Evolutionary conservation across 1,140 invertebrate genomes (phyloP).

Genomic region (Ridgeia piscesae): DNA sequence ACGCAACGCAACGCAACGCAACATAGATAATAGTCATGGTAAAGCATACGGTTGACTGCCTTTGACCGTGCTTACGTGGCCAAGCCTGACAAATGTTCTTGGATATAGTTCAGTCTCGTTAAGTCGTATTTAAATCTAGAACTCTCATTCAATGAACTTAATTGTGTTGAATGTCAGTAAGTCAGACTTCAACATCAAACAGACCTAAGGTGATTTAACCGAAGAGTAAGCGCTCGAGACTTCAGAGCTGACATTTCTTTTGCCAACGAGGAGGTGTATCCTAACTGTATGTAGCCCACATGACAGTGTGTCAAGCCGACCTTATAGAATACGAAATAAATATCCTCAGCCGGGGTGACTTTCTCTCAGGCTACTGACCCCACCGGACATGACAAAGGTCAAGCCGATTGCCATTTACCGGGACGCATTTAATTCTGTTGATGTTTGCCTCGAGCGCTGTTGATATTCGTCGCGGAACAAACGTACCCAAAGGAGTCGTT

Average conservation of each 20-base stretch:
- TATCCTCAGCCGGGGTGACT: not conserved
- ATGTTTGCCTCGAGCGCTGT: not conserved
- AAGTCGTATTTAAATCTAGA: no score
- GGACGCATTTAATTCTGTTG: not conserved
- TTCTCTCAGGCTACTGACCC: not conserved
- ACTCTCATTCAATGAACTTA: no score
- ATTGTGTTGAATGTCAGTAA: no score
- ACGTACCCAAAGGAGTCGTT: not conserved
- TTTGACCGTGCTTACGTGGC: no score
- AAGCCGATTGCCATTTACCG: not conserved
- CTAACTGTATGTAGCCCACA: not conserved
- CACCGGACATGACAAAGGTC: not conserved
- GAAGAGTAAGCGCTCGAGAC: no score
- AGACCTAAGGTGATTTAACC: no score
- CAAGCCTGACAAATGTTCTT: no score
- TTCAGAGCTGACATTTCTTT: not conserved
- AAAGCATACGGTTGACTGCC: no score
- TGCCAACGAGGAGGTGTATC: not conserved
- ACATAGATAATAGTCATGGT: no score
- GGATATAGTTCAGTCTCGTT: no score
- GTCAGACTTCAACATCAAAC: no score
- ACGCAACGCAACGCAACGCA: no score
- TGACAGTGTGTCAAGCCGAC: not conserved
- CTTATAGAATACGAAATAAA: not conserved
- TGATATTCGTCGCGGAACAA: not conserved